These are phyloP conservation scores for Palaemon carinicauda DNA, from an alignment of 1,140 invertebrate genomes.

Conservation along the genomic window DNA sequence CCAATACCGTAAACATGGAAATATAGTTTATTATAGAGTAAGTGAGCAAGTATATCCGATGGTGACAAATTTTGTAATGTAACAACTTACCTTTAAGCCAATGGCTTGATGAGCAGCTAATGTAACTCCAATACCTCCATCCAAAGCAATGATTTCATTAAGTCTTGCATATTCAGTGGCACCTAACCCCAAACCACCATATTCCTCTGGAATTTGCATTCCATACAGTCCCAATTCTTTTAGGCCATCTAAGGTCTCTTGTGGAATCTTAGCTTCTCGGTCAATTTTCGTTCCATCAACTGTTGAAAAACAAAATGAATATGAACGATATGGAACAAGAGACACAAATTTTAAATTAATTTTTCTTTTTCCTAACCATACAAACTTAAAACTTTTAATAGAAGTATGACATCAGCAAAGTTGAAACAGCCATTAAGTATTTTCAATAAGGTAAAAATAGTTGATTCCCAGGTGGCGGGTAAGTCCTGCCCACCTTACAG, in stretches of 20 bases:
- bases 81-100: constrained; percentile 79
- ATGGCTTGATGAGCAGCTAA: constrained; percentile 90
- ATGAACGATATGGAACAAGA: neutral
- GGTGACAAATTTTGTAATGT: too few species aligned
- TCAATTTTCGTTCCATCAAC: constrained; percentile 71
- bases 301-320: neutral
- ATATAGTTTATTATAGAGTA: too few species aligned
- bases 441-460: too few species aligned
- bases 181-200: constrained; percentile 81
- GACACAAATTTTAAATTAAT: too few species aligned
- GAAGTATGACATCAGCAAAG: too few species aligned
- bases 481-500: too few species aligned
- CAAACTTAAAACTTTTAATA: too few species aligned
- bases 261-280: constrained; percentile 67
- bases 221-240: constrained; percentile 94
- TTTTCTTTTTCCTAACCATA: too few species aligned
- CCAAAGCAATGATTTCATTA: constrained; percentile 87
- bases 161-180: constrained; percentile 95
- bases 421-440: too few species aligned
- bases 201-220: constrained; percentile 82
- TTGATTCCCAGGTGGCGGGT: too few species aligned
- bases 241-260: constrained; percentile 74
- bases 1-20: too few species aligned
- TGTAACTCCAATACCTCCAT: constrained; percentile 87
- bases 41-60: too few species aligned